Conservation (phyloP, 2,113 vertebrate genomes). For the Pheucticus melanocephalus region DNA sequence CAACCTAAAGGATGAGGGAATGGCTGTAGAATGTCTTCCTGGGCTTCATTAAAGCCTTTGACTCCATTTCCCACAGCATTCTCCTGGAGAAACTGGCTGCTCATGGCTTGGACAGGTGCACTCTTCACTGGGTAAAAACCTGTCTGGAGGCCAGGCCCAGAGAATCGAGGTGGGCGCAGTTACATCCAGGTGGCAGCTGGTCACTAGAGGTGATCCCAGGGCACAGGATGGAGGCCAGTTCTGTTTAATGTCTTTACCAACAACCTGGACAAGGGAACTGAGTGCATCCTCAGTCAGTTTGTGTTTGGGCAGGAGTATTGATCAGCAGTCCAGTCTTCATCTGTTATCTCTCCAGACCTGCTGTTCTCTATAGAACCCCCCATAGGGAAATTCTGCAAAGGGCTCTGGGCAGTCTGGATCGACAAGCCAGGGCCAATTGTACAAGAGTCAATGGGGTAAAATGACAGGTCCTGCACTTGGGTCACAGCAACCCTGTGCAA, state of each 20-base stretch:
- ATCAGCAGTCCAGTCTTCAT: background rate
- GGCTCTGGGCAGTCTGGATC: background rate
- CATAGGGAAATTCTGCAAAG: background rate
- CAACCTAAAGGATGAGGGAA: background rate
- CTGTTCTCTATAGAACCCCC: background rate
- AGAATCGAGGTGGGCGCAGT: accelerated
- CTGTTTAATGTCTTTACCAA: background rate
- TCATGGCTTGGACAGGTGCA: background rate
- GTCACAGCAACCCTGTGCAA: background rate
- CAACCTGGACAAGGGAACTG: background rate
- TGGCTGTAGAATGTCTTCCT: background rate
- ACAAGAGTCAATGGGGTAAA: background rate
- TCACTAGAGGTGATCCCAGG: background rate
- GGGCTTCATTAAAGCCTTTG: background rate
- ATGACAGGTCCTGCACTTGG: background rate
- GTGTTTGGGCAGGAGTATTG: background rate
- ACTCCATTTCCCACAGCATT: background rate
- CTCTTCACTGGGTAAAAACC: background rate
- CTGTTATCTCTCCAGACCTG: background rate
- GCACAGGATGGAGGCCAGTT: background rate
- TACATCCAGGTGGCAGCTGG: background rate
- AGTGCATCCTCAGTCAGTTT: background rate
- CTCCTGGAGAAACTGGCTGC: background rate
- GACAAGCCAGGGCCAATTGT: too few species aligned
- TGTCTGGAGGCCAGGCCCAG: background rate